A percentile compares a stretch with the other conserved stretches of the same genome.
Evolutionary conservation across 1,140 invertebrate species (phyloP).

Genomic region (Doryteuthis pealeii): DNA sequence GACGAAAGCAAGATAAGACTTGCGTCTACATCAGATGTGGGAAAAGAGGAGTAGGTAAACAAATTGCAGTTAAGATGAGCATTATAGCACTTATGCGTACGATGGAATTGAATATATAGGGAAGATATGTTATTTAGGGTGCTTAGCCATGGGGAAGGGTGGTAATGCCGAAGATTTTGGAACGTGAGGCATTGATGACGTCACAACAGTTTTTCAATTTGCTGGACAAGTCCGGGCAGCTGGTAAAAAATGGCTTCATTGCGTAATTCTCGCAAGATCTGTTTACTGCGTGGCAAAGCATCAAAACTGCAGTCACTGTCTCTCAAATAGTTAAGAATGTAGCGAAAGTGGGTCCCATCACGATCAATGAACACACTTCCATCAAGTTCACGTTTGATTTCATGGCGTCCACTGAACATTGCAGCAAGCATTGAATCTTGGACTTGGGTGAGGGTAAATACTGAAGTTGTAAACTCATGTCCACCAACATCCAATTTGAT

Average conservation of each 20-base stretch:
- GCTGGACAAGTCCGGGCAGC: slow-evolving; percentile 41
- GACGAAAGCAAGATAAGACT: too few species aligned
- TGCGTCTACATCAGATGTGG: too few species aligned
- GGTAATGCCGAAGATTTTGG: not conserved
- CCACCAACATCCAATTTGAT: slow-evolving; percentile 56
- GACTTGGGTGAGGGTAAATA: slow-evolving; percentile 47
- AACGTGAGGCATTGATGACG: not conserved
- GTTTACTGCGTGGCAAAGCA: slow-evolving; percentile 39
- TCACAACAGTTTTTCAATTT: slow-evolving; percentile 43
- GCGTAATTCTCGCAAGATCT: slow-evolving; percentile 42
- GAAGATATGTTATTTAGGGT: not conserved
- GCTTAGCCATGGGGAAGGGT: not conserved
- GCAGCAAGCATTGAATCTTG: slow-evolving; percentile 55
- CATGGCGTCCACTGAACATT: slow-evolving; percentile 57
- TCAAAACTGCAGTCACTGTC: slow-evolving; percentile 43
- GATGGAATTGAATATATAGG: not conserved
- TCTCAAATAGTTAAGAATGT: slow-evolving; percentile 52
- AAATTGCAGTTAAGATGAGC: too few species aligned
- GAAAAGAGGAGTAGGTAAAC: too few species aligned
- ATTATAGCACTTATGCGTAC: not conserved
- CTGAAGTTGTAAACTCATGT: slow-evolving; percentile 48
- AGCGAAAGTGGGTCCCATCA: slow-evolving; percentile 54
- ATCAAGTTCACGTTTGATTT: slow-evolving; percentile 43
- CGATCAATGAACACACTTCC: slow-evolving; percentile 54
- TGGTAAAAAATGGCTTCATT: slow-evolving; percentile 51